A percentile compares a stretch with the other conserved stretches of the same genome.
These are phyloP conservation scores for Erebia aethiops DNA, from an alignment of 2,888 invertebrate species.

Conservation along the genomic window DNA sequence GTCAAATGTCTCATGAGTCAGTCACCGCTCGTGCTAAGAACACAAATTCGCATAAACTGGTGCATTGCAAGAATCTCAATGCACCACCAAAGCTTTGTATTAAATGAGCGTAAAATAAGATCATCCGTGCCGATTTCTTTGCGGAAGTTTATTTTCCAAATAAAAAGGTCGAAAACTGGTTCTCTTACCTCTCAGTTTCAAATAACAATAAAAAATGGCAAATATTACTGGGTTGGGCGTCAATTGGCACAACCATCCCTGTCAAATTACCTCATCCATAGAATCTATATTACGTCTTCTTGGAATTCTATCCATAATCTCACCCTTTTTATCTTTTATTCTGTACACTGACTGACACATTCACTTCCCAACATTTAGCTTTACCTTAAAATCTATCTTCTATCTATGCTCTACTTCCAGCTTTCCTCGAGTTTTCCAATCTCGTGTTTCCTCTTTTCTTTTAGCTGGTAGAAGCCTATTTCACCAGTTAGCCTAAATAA, in stretches of 20 bases:
- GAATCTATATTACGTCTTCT: not conserved
- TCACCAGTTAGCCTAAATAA: not conserved
- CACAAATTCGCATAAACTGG: constrained; percentile 7
- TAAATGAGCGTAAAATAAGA: constrained; percentile 2
- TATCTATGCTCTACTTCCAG: too few species aligned
- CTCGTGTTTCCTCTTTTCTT: too few species aligned
- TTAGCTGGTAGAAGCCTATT: too few species aligned
- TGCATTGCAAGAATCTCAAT: constrained; percentile 16
- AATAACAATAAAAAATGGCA: not conserved
- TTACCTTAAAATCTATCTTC: too few species aligned
- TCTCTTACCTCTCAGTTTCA: not conserved
- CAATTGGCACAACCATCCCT: not conserved
- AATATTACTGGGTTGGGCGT: too few species aligned
- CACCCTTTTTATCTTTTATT: not conserved
- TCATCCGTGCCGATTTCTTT: constrained; percentile 6
- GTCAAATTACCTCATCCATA: not conserved
- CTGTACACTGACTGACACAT: not conserved
- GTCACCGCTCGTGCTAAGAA: constrained; percentile 9
- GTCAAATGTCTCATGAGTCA: not conserved
- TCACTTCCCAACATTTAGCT: too few species aligned
- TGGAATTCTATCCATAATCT: not conserved
- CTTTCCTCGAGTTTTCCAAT: too few species aligned
- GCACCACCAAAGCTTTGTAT: constrained; percentile 1
- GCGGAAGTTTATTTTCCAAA: not conserved
- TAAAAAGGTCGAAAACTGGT: not conserved